Conservation (phyloP, 2,797 vertebrate genomes). For the Mormyrus proboscirostris region DNA sequence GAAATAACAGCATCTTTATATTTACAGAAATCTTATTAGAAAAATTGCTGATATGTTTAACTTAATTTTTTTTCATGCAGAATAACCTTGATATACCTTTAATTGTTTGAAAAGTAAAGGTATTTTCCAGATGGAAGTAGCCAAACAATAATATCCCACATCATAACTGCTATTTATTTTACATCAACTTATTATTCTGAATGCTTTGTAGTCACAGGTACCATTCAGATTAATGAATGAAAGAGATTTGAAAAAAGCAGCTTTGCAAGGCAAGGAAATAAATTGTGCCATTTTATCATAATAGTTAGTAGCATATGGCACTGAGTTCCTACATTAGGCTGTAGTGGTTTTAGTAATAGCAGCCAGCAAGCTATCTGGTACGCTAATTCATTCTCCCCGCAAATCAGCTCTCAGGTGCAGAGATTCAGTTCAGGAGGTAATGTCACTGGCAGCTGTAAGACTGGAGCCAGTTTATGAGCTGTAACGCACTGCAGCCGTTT, state of each 20-base stretch:
- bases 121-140: neutral
- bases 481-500: neutral
- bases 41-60: neutral
- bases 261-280: neutral
- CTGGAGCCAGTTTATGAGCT: neutral
- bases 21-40: neutral
- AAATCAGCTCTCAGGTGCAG: neutral
- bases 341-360: neutral
- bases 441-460: neutral
- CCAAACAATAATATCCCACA: neutral
- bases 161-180: neutral
- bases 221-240: neutral
- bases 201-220: neutral
- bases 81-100: neutral
- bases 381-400: neutral
- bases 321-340: neutral
- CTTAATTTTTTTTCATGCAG: neutral
- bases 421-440: neutral
- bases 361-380: neutral
- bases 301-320: neutral
- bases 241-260: neutral
- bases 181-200: neutral
- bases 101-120: neutral
- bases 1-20: neutral
- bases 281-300: neutral